These are phyloP conservation scores for Drosophila sp. DNA, from an alignment of 1,140 invertebrate genomes.

Conservation along the genomic window DNA sequence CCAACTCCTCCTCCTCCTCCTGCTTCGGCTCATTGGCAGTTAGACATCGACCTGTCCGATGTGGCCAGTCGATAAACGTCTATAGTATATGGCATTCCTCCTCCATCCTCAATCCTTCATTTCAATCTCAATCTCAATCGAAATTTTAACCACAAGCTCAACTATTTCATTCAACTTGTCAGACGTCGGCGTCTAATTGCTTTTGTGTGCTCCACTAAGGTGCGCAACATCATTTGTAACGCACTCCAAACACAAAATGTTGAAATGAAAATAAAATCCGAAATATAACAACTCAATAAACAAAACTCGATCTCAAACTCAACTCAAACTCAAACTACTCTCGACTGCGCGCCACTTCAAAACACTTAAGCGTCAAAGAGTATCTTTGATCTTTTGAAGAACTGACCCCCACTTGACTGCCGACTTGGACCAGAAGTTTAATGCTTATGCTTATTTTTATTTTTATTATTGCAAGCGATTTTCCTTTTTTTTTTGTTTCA, in stretches of 20 bases:
- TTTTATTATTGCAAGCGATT: constrained; percentile 11
- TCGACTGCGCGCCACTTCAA: constrained; percentile 27
- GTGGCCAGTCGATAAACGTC: constrained; percentile 69
- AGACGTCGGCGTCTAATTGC: constrained; percentile 79
- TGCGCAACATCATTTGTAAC: constrained; percentile 67
- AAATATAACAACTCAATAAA: constrained; percentile 80
- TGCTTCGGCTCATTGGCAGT: constrained; percentile 64
- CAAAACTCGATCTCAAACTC: constrained; percentile 44
- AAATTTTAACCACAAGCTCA: constrained; percentile 20
- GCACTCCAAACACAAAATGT: constrained; percentile 48
- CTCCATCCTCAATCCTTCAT: constrained; percentile 40
- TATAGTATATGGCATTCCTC: constrained; percentile 54
- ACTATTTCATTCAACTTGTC: constrained; percentile 77
- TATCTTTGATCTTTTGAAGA: constrained; percentile 77
- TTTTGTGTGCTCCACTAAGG: constrained; percentile 81
- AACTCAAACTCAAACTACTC: constrained; percentile 34
- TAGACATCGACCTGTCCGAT: constrained; percentile 58
- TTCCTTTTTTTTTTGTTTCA: too few species aligned
- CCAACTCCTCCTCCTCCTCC: neutral
- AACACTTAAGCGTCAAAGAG: constrained; percentile 78
- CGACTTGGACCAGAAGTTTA: constrained; percentile 43
- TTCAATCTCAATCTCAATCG: constrained; percentile 18
- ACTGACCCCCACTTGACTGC: constrained; percentile 76
- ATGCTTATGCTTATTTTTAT: constrained; percentile 10
- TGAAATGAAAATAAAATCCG: constrained; percentile 13